A percentile compares a stretch with the other conserved stretches of the same genome.
Conservation (phyloP, 2,888 invertebrate species). For the Stenoptilia bipunctidactyla region DNA sequence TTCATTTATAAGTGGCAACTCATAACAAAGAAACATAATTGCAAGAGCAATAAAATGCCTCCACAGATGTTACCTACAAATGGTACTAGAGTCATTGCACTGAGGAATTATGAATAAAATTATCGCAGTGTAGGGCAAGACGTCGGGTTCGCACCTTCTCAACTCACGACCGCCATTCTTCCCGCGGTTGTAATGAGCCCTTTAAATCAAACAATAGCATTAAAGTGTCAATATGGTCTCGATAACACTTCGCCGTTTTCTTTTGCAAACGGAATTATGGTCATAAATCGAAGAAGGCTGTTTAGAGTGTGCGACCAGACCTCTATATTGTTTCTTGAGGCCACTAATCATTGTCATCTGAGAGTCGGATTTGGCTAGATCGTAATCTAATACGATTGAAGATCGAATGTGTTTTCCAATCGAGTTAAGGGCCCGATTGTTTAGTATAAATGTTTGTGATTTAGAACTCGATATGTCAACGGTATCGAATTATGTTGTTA, state of each 20-base stretch:
- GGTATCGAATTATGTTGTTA: too few relatives aligned
- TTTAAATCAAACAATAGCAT: conserved; percentile 71
- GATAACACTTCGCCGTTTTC: conserved; percentile 66
- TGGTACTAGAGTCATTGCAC: neutral
- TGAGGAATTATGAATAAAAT: conserved; percentile 33
- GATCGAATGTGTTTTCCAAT: too few relatives aligned
- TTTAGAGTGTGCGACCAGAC: conserved; percentile 35
- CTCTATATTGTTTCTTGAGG: conserved; percentile 17
- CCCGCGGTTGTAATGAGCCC: conserved; percentile 59
- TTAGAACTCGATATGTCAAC: too few relatives aligned
- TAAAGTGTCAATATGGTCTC: conserved; percentile 66
- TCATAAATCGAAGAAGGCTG: conserved; percentile 47
- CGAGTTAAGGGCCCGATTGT: too few relatives aligned
- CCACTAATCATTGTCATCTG: conserved; percentile 7
- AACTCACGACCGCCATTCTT: conserved; percentile 50
- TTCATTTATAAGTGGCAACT: neutral
- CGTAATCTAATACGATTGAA: neutral
- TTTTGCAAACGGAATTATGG: conserved; percentile 61
- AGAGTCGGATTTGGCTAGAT: neutral
- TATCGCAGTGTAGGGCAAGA: conserved; percentile 19
- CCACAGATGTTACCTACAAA: conserved; percentile 15
- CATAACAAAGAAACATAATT: conserved; percentile 5
- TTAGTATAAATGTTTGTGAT: too few relatives aligned
- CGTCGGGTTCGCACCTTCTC: conserved; percentile 35
- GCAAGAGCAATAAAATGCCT: conserved; percentile 18